A percentile compares a stretch with the other conserved stretches of the same genome.
Evolutionary conservation across 2,888 invertebrate species (phyloP).

Genomic region (Linnaemya vulpina): DNA sequence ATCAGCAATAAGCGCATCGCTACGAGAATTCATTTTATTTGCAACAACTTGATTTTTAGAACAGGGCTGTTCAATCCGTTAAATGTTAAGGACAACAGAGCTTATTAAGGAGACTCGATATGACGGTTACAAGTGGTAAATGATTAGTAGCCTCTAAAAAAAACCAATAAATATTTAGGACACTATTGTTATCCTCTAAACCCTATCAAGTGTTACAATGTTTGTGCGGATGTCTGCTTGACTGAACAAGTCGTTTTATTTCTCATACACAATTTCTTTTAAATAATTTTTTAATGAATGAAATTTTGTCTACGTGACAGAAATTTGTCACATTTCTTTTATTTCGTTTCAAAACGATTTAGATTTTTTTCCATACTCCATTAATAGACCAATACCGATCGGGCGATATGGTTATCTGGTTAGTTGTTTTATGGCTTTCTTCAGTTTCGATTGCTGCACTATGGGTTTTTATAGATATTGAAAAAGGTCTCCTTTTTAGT

Average conservation of each 20-base stretch:
- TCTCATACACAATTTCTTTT: slow-evolving; percentile 18
- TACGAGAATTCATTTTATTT: too few species aligned
- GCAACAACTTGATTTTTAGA: neutral
- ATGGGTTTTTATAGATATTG: too few species aligned
- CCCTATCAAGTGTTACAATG: slow-evolving; percentile 27
- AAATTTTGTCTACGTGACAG: slow-evolving; percentile 65
- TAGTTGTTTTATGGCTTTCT: slow-evolving; percentile 3
- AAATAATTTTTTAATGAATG: slow-evolving; percentile 49
- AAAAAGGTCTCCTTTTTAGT: too few species aligned
- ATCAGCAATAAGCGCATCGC: too few species aligned
- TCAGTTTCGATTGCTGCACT: too few species aligned
- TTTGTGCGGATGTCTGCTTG: slow-evolving; percentile 66
- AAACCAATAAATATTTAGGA: slow-evolving; percentile 40
- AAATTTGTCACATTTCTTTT: slow-evolving; percentile 55
- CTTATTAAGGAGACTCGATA: slow-evolving; percentile 9
- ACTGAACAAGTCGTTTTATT: slow-evolving; percentile 59
- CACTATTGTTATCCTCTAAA: slow-evolving; percentile 42
- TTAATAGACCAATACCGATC: slow-evolving; percentile 27
- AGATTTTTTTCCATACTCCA: slow-evolving; percentile 2
- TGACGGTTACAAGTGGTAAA: slow-evolving; percentile 62
- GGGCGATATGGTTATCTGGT: slow-evolving; percentile 1
- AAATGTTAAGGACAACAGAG: slow-evolving; percentile 20
- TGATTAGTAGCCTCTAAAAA: slow-evolving; percentile 64
- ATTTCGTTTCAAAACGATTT: slow-evolving; percentile 15
- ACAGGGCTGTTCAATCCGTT: slow-evolving; percentile 4